Conservation (phyloP, 2,888 invertebrate species). For the Zhuqinia jingwanae region DNA sequence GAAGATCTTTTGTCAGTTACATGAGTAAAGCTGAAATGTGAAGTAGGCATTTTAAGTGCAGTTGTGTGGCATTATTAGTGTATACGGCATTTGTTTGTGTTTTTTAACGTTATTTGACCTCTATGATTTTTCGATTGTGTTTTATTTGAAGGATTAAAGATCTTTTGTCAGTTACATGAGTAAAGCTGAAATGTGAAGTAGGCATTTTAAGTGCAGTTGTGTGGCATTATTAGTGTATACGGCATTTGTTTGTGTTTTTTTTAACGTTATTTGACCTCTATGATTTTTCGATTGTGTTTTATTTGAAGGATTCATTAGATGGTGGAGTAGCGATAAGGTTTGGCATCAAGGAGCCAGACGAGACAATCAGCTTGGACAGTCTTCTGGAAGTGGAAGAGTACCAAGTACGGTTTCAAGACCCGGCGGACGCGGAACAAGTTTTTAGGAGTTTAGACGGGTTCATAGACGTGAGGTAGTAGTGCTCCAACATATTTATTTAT, state of each 20-base stretch:
- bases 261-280: slow-evolving; percentile 58
- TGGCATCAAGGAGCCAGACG: slow-evolving; percentile 73
- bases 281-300: slow-evolving; percentile 53
- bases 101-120: slow-evolving; percentile 57
- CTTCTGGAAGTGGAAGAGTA: slow-evolving; percentile 75
- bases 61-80: neutral
- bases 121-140: slow-evolving; percentile 49
- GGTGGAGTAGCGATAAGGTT: slow-evolving; percentile 73
- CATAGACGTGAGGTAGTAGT: slow-evolving; percentile 73
- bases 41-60: neutral
- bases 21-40: neutral
- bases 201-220: neutral
- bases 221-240: neutral
- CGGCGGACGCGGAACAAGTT: slow-evolving; percentile 72
- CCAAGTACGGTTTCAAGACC: slow-evolving; percentile 70
- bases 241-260: slow-evolving; percentile 30
- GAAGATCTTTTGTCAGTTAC: no score
- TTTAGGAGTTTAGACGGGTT: slow-evolving; percentile 77
- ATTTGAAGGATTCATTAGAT: slow-evolving; percentile 78
- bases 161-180: neutral
- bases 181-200: neutral
- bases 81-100: slow-evolving; percentile 25
- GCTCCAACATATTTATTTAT: no score
- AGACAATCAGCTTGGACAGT: slow-evolving; percentile 76
- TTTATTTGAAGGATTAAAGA: slow-evolving; percentile 76